These are phyloP conservation scores for Ispidina picta DNA, from an alignment of 2,797 vertebrate genomes.

Conservation along the genomic window DNA sequence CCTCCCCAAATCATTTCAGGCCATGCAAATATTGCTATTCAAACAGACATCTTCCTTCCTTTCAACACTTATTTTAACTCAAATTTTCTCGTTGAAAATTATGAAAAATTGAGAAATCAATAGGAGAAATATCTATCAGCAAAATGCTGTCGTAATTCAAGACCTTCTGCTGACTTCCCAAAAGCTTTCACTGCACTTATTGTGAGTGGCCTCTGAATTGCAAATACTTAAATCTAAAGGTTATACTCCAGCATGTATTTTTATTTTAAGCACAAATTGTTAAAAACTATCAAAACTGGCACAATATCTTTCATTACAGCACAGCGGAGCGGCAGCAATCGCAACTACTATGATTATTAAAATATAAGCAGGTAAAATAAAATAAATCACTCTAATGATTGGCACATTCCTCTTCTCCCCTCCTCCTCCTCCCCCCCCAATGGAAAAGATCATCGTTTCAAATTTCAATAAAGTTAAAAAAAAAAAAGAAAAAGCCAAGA, in stretches of 20 bases:
- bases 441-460: constrained; percentile 47
- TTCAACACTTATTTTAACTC: background rate
- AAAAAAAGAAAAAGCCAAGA: background rate
- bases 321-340: background rate
- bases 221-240: background rate
- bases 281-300: background rate
- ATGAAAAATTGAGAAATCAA: background rate
- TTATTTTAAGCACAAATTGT: background rate
- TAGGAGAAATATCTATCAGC: background rate
- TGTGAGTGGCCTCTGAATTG: background rate
- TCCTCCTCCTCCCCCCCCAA: background rate
- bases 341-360: constrained; percentile 1
- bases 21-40: background rate
- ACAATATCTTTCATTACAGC: background rate
- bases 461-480: constrained; percentile 60
- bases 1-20: background rate
- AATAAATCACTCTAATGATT: constrained; percentile 66
- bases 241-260: background rate
- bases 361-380: constrained; percentile 52
- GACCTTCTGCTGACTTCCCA: constrained; percentile 2
- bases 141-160: background rate
- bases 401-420: background rate
- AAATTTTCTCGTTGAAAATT: background rate
- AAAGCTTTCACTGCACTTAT: background rate
- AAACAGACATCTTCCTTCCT: background rate